These are phyloP conservation scores for Staurois parvus DNA, from an alignment of 2,797 vertebrate genomes.

Conservation along the genomic window DNA sequence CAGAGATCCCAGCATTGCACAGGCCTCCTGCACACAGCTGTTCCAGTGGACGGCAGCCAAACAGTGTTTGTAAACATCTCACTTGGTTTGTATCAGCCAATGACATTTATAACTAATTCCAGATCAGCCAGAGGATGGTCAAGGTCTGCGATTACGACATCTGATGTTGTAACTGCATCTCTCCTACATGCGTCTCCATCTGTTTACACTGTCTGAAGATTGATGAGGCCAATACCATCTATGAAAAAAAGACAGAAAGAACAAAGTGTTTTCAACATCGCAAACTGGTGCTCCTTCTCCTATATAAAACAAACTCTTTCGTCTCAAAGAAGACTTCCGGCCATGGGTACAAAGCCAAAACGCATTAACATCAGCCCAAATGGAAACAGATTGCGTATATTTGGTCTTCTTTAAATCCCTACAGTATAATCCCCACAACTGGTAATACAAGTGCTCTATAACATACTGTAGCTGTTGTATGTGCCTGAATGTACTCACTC, in stretches of 20 bases:
- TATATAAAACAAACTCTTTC: background rate
- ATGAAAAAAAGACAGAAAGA: constrained; percentile 11
- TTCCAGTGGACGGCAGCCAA: constrained; percentile 33
- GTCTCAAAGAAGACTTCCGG: background rate
- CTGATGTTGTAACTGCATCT: constrained; percentile 45
- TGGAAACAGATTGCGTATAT: too few species aligned
- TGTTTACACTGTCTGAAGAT: constrained; percentile 10
- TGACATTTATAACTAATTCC: constrained; percentile 59
- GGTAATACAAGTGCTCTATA: too few species aligned
- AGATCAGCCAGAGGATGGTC: constrained; percentile 42
- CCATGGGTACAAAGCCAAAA: too few species aligned
- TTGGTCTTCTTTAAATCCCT: too few species aligned
- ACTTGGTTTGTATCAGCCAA: constrained; percentile 43
- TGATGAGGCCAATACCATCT: constrained; percentile 21
- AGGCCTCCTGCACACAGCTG: constrained; percentile 51
- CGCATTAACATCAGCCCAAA: too few species aligned
- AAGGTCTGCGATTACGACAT: constrained; percentile 55
- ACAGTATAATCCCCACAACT: too few species aligned
- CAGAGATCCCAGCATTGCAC: constrained; percentile 3
- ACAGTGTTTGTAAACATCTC: constrained; percentile 58
- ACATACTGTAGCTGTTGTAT: too few species aligned
- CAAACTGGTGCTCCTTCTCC: background rate
- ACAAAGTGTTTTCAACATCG: background rate
- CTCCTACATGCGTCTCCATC: constrained; percentile 29
- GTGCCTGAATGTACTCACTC: too few species aligned